Evolutionary conservation across 1,140 invertebrate species (phyloP).

Genomic region (Teleogryllus occipitalis): DNA sequence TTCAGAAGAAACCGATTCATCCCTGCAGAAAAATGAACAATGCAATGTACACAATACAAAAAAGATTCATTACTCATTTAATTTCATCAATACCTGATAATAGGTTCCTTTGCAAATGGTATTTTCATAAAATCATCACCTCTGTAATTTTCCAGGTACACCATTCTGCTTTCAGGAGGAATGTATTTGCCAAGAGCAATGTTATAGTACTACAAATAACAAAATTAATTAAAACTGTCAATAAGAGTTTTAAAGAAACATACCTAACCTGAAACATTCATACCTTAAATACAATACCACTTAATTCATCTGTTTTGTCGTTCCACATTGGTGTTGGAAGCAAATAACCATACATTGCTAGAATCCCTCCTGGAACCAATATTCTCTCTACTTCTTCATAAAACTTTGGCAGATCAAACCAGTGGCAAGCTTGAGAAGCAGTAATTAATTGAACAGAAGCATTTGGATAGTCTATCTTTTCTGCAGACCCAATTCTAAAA

Average conservation of each 20-base stretch:
- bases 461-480: conserved; percentile 31
- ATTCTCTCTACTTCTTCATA: conserved; percentile 38
- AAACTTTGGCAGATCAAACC: conserved; percentile 41
- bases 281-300: conserved; percentile 23
- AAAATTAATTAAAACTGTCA: not conserved
- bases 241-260: not conserved
- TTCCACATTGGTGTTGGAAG: conserved; percentile 23
- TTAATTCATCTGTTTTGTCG: conserved; percentile 18
- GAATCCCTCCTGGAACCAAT: conserved; percentile 35
- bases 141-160: conserved; percentile 24
- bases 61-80: not conserved
- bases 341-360: conserved; percentile 36
- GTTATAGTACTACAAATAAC: conserved; percentile 13
- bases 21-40: conserved; percentile 11
- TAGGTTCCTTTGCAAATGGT: conserved; percentile 23
- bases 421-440: conserved; percentile 38
- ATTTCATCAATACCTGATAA: conserved; percentile 22
- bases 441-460: conserved; percentile 37
- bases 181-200: conserved; percentile 22
- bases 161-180: conserved; percentile 23
- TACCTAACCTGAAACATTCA: not conserved
- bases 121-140: conserved; percentile 22
- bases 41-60: not conserved
- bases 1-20: conserved; percentile 20
- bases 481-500: conserved; percentile 34